Percentiles rank a stretch among this genome's conserved stretches.
These are phyloP conservation scores for Phaetusa simplex DNA, from an alignment of 2,113 vertebrate species.

Conservation along the genomic window DNA sequence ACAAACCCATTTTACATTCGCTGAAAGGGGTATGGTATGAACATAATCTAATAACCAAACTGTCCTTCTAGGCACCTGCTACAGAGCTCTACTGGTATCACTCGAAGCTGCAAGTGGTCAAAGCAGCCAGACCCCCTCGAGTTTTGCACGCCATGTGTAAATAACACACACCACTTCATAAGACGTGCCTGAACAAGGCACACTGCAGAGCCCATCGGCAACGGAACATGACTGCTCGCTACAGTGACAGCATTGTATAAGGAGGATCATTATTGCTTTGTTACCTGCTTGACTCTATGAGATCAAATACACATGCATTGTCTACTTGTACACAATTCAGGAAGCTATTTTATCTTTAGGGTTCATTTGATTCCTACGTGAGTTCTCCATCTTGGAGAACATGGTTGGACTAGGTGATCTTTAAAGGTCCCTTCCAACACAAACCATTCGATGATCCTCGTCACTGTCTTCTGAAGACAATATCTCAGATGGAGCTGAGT, in stretches of 20 bases:
- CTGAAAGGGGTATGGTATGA: neutral
- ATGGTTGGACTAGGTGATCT: neutral
- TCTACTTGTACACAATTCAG: neutral
- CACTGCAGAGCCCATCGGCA: neutral
- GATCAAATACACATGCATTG: neutral
- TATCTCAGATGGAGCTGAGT: neutral
- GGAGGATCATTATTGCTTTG: neutral
- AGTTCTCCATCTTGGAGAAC: neutral
- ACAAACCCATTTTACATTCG: neutral
- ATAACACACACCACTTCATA: neutral
- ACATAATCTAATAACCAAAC: neutral
- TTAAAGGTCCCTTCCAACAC: neutral
- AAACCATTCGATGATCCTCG: neutral
- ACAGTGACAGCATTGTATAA: neutral
- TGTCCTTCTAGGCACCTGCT: conserved; percentile 32
- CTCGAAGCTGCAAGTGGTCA: neutral
- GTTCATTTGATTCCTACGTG: neutral
- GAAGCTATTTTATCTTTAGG: neutral
- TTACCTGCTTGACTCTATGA: neutral
- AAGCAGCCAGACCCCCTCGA: neutral
- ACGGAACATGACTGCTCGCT: fast-evolving
- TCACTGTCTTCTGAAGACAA: neutral
- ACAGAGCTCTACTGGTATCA: neutral
- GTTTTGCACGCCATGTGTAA: neutral
- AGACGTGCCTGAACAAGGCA: neutral